Conservation (phyloP, 2,113 vertebrate species). For the Odocoileus virginianus region DNA sequence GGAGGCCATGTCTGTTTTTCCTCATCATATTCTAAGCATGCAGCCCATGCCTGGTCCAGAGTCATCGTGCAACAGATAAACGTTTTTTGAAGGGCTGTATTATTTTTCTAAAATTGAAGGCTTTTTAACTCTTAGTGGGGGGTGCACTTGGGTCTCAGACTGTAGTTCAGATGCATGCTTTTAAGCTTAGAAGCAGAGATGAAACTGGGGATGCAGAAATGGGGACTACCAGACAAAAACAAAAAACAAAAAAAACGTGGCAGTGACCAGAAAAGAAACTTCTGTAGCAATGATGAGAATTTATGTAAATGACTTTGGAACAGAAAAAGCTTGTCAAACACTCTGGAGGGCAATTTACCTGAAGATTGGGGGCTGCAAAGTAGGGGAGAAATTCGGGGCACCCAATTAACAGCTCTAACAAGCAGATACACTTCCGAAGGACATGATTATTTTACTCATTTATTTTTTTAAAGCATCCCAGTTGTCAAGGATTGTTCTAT, state of each 20-base stretch:
- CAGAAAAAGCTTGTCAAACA: not conserved
- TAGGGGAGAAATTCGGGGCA: not conserved
- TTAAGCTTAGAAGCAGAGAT: not conserved
- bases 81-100: not conserved
- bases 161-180: not conserved
- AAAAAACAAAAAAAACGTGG: not conserved
- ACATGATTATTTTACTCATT: not conserved
- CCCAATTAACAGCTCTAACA: not conserved
- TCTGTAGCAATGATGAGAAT: not conserved
- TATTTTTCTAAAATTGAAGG: not conserved
- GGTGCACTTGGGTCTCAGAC: not conserved
- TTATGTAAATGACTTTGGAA: not conserved
- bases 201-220: not conserved
- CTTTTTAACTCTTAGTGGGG: not conserved
- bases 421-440: not conserved
- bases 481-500: not conserved
- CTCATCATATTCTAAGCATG: not conserved
- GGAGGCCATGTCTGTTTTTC: not conserved
- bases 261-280: not conserved
- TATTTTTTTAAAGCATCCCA: not conserved
- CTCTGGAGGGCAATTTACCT: not conserved
- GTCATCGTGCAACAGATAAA: not conserved
- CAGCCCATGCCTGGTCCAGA: not conserved
- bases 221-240: not conserved
- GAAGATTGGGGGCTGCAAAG: not conserved